Evolutionary conservation across 2,113 vertebrate genomes (phyloP).

Genomic region (Aleadryas rufinucha): DNA sequence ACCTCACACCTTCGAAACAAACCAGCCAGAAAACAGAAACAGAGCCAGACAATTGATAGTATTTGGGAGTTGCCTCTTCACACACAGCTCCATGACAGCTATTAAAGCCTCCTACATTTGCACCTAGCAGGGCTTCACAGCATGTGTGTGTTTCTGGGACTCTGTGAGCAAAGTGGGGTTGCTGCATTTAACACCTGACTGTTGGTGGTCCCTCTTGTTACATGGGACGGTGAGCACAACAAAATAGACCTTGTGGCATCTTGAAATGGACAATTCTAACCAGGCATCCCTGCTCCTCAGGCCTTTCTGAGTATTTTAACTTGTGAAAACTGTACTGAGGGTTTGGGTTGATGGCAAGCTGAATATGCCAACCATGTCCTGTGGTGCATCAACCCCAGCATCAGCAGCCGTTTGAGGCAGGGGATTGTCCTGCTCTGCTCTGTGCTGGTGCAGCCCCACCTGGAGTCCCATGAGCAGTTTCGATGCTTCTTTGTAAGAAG

Average conservation of each 20-base stretch:
- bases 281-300: background rate
- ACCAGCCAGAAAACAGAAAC: background rate
- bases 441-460: background rate
- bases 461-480: background rate
- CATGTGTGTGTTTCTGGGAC: background rate
- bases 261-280: background rate
- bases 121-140: background rate
- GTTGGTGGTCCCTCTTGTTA: background rate
- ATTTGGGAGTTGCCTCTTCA: background rate
- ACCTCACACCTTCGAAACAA: background rate
- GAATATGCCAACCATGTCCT: background rate
- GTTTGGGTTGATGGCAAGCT: background rate
- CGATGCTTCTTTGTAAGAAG: background rate
- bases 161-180: background rate
- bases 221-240: background rate
- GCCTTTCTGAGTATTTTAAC: background rate
- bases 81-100: background rate
- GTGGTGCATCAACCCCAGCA: background rate
- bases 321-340: rapidly evolving
- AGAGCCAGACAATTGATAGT: background rate
- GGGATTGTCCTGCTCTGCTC: background rate
- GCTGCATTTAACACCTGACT: background rate
- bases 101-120: background rate
- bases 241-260: background rate
- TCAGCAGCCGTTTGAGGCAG: background rate